phyloP scores from a whole-genome alignment of 2,797 vertebrate genomes.

The Potorous gilbertii region DNA sequence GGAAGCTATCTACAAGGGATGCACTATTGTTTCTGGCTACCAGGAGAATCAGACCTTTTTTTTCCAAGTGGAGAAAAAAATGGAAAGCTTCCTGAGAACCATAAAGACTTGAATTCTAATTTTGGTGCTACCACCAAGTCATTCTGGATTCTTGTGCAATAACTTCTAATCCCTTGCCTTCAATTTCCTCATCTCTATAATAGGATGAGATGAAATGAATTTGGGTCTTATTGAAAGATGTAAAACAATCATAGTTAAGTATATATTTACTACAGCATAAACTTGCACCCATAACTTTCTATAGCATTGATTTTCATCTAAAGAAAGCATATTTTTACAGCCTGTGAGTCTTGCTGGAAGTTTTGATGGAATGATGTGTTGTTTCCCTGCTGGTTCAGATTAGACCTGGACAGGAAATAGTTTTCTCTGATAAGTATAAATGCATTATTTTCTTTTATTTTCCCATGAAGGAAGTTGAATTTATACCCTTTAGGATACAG shows the following conservation, averaged over 20 bases:
- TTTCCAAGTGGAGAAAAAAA: background rate
- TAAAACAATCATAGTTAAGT: background rate
- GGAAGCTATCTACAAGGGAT: background rate
- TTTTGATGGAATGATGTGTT: slow-evolving; percentile 26
- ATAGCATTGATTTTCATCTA: slow-evolving; percentile 16
- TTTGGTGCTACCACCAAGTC: background rate
- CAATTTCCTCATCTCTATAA: background rate
- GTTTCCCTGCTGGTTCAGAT: background rate
- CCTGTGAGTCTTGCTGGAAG: slow-evolving; percentile 30
- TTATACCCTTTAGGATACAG: accelerated
- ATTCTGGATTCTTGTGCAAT: background rate
- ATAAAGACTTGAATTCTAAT: background rate
- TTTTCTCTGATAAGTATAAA: background rate
- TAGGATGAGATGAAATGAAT: background rate
- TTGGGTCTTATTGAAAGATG: background rate
- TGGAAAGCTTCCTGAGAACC: background rate
- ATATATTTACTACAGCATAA: background rate
- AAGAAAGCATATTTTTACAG: slow-evolving; percentile 30
- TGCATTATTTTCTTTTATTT: background rate
- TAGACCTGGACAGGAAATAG: background rate
- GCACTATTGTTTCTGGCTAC: background rate
- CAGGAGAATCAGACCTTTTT: background rate
- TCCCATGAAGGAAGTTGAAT: background rate
- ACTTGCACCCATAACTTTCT: background rate
- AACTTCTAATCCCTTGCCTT: background rate